Conservation (phyloP, 2,888 invertebrate species). For the Conistra vaccinii region DNA sequence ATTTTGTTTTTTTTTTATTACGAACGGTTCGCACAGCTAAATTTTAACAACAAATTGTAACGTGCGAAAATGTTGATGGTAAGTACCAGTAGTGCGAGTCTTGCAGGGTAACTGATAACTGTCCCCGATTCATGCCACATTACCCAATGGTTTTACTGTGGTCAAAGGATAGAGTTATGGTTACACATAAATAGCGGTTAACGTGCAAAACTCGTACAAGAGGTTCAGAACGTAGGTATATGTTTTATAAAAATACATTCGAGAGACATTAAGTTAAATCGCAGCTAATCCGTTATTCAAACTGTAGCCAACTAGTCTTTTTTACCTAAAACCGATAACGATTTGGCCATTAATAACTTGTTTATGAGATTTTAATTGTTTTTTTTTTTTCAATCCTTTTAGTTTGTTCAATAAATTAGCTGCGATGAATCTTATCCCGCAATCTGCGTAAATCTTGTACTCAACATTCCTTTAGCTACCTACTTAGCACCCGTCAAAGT, state of each 20-base stretch:
- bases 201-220: slow-evolving; percentile 2
- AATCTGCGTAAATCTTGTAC: slow-evolving; percentile 29
- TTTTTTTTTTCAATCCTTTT: neutral
- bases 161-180: neutral
- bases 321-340: slow-evolving; percentile 1
- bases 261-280: neutral
- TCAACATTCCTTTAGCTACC: neutral
- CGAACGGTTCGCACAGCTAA: slow-evolving; percentile 5
- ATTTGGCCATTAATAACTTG: neutral
- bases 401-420: neutral
- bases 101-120: neutral
- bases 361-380: neutral
- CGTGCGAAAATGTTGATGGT: neutral
- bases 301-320: neutral
- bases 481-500: slow-evolving; percentile 24
- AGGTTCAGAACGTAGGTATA: neutral
- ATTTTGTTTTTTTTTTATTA: neutral
- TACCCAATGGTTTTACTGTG: neutral
- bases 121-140: neutral
- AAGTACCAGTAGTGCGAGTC: neutral
- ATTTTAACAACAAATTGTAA: slow-evolving; percentile 6
- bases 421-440: neutral
- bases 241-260: slow-evolving; percentile 17
- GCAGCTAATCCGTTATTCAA: slow-evolving; percentile 14
- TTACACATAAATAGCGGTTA: neutral